Base-by-base conservation (phyloP, 2,888 invertebrate genomes). In the Eristalis pertinax region DNA sequence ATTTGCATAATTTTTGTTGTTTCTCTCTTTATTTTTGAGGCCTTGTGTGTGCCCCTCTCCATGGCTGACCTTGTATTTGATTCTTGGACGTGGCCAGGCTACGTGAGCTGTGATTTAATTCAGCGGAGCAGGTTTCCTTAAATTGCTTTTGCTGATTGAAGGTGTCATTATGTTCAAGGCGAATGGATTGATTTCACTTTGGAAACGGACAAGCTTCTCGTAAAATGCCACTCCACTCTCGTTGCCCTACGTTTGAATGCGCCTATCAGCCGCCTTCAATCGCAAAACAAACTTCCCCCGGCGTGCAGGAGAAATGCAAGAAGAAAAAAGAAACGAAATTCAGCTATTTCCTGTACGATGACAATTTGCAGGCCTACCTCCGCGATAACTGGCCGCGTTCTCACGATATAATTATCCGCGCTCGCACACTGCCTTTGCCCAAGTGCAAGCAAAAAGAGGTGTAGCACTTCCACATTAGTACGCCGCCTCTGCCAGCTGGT, bases 341-440 rank as follows among this genome's bases (percentile, higher is more conserved):
- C 8, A 7, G 19, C 7, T n/a, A 19, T 50, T 50, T 50, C 50
- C 50, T 50, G 50, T 50, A 7, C 19, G 50, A 43, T 19, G 50
- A 50, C 50, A 50, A 50, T 50, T 19, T 43, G 0, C 50, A 50
- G 50, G 50, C 50, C 50, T 50, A 50, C 50, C 50, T 8, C 19
- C 8, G 19, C 50, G 50, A 19, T 50, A 19, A 50, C 50, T 50
- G 50, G 50, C 50, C 50, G 50, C 50, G 58, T 74, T 70, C 69
- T 74, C 63, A 58, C 78, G 70, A 60, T 74, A 70, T 78, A 84
- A 84, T 84, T 84, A 84, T 69, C 64, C 22, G 43, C 69, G 19
- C 11, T 62, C 35, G 58, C 58, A n/a, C 22, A 64, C 69, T 43
- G 7, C 13, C 3, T 19, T 19, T 10, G 41, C 29, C 41, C 60